Percentiles rank a stretch among this genome's conserved stretches.
Evolutionary conservation across 2,888 invertebrate species (phyloP).

Genomic region (Rotaria sp.): DNA sequence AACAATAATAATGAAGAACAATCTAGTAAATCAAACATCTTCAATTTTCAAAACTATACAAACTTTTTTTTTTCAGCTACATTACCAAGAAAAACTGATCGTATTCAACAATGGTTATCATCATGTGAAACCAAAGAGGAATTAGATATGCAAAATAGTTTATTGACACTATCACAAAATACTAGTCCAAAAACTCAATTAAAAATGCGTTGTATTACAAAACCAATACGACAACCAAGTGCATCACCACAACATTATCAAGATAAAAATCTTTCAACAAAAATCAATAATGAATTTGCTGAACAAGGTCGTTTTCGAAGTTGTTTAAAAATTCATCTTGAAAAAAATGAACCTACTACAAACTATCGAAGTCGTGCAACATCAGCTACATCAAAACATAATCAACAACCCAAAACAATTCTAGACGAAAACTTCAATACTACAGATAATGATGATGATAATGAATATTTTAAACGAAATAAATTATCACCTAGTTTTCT

Average conservation of each 20-base stretch:
- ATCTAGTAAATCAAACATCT: not conserved
- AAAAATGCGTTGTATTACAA: not conserved
- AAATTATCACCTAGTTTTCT: not conserved
- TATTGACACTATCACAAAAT: not conserved
- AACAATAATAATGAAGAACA: not conserved
- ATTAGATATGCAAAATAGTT: not conserved
- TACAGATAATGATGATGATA: not conserved
- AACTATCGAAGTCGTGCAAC: not conserved
- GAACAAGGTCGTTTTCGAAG: conserved; percentile 9
- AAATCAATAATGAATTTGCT: not conserved
- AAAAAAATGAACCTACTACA: not conserved
- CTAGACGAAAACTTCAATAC: not conserved
- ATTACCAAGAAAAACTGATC: not conserved
- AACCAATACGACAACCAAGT: not conserved
- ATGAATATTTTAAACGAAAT: not conserved
- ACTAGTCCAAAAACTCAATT: not conserved
- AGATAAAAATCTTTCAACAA: no score
- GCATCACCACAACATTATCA: not conserved
- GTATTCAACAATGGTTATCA: conserved; percentile 25
- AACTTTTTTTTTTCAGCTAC: not conserved
- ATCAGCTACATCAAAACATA: not conserved
- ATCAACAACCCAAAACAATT: not conserved
- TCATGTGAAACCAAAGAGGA: not conserved
- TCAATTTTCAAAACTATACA: not conserved
- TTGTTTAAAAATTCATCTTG: not conserved